Percentiles rank a stretch among this genome's conserved stretches.
These are phyloP conservation scores for Aethes cnicana DNA, from an alignment of 2,888 invertebrate species.

Conservation along the genomic window DNA sequence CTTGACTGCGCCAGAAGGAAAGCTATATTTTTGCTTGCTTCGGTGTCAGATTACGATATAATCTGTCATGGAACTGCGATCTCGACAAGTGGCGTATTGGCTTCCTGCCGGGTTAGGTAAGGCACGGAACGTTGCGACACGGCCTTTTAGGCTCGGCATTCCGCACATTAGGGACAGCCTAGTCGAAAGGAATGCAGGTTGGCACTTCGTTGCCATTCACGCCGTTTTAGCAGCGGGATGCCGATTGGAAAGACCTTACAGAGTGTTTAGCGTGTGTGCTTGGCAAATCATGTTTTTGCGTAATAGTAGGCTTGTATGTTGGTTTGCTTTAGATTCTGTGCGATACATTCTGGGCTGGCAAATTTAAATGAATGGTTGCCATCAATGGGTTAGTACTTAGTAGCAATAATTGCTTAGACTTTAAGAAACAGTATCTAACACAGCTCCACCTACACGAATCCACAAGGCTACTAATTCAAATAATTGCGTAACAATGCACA, in stretches of 20 bases:
- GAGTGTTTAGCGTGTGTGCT: slow-evolving; percentile 18
- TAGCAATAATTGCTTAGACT: too few relatives aligned
- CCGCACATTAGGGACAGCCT: slow-evolving; percentile 28
- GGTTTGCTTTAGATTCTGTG: too few relatives aligned
- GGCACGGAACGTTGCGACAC: slow-evolving; percentile 24
- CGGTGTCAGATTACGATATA: background rate
- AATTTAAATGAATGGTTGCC: too few relatives aligned
- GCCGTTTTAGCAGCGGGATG: slow-evolving; percentile 21
- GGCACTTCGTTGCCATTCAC: slow-evolving; percentile 16
- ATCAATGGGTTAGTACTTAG: too few relatives aligned
- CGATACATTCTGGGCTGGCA: too few relatives aligned
- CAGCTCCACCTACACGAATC: slow-evolving; percentile 1
- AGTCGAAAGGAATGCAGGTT: slow-evolving; percentile 25
- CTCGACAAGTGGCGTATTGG: background rate
- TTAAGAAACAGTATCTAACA: too few relatives aligned
- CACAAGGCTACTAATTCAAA: slow-evolving; percentile 8
- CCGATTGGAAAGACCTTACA: slow-evolving; percentile 28
- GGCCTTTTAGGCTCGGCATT: slow-evolving; percentile 21
- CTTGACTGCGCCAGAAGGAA: background rate
- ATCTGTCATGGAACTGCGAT: slow-evolving; percentile 4
- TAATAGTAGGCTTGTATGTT: too few relatives aligned
- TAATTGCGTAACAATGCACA: slow-evolving; percentile 10
- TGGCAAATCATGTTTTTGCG: slow-evolving; percentile 23
- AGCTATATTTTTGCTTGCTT: background rate
- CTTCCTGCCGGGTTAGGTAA: slow-evolving; percentile 27